These are phyloP conservation scores for Ectemnius continuus DNA, from an alignment of 2,888 invertebrate genomes.

Conservation along the genomic window DNA sequence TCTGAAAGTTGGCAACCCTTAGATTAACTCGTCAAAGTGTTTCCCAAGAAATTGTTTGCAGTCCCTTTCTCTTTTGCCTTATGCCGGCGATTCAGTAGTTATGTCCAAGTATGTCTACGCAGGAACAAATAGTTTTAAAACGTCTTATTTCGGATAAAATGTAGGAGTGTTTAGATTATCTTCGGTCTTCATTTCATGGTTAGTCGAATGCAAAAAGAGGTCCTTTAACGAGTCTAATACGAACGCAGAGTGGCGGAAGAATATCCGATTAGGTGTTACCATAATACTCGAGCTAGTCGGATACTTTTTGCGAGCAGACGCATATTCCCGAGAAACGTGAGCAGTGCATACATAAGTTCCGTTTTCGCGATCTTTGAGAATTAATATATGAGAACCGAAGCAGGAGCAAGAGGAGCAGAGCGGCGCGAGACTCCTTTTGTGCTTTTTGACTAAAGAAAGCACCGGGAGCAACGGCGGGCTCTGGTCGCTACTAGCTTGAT, in stretches of 20 bases:
- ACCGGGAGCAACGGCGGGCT: too few species aligned
- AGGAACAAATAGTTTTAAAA: slow-evolving; percentile 11
- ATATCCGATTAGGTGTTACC: background rate
- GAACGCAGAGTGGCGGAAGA: background rate
- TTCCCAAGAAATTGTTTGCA: slow-evolving; percentile 43
- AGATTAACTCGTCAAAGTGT: slow-evolving; percentile 51
- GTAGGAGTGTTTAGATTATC: too few species aligned
- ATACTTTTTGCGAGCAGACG: background rate
- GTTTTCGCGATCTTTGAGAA: background rate
- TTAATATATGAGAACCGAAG: background rate
- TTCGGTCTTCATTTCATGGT: too few species aligned
- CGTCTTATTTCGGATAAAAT: too few species aligned
- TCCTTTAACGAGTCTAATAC: background rate
- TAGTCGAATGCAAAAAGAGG: background rate
- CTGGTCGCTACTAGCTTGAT: too few species aligned
- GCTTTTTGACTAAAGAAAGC: background rate
- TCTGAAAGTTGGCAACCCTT: slow-evolving; percentile 20
- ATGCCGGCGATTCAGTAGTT: slow-evolving; percentile 29
- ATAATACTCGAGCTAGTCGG: too few species aligned
- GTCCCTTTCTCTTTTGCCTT: background rate
- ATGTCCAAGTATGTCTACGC: slow-evolving; percentile 37
- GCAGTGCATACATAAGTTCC: background rate
- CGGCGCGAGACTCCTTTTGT: background rate
- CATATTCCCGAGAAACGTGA: background rate
- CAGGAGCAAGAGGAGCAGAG: background rate